Evolutionary conservation across 2,113 vertebrate genomes (phyloP).

Genomic region (Excalfactoria chinensis): DNA sequence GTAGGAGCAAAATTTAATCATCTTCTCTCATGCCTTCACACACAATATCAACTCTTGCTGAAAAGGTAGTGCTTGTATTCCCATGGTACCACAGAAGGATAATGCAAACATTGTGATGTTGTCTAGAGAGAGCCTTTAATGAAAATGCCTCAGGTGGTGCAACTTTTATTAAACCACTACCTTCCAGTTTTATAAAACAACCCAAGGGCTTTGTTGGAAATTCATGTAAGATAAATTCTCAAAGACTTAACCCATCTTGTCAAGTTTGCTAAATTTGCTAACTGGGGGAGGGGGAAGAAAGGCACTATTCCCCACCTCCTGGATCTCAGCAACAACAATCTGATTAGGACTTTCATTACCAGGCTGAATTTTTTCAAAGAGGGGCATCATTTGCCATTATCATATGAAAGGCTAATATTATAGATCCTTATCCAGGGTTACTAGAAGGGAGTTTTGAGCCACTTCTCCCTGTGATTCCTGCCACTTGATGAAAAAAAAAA

Average conservation of each 20-base stretch:
- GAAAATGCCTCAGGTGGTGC: constrained; percentile 91
- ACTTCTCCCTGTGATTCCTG: constrained; percentile 79
- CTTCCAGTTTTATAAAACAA: constrained; percentile 79
- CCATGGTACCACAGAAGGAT: constrained; percentile 71
- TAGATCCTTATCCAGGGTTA: constrained; percentile 83
- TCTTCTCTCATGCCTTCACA: constrained; percentile 76
- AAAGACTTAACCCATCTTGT: constrained; percentile 76
- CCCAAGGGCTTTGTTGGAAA: constrained; percentile 83
- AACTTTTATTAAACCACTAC: constrained; percentile 82
- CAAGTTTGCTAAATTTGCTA: constrained; percentile 76
- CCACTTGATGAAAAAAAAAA: constrained; percentile 91
- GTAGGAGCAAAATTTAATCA: constrained; percentile 73
- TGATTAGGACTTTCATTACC: constrained; percentile 84
- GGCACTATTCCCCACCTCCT: constrained; percentile 24
- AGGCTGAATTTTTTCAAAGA: constrained; percentile 82
- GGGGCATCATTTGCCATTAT: constrained; percentile 81
- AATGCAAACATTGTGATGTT: constrained; percentile 82
- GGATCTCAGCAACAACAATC: constrained; percentile 74
- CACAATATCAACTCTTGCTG: constrained; percentile 75
- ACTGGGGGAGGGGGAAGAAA: neutral
- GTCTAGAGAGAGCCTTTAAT: constrained; percentile 86
- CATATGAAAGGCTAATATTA: constrained; percentile 85
- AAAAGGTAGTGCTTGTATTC: constrained; percentile 79
- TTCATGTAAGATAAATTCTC: constrained; percentile 79
- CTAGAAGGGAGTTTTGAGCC: constrained; percentile 75